Conservation (phyloP, 2,797 vertebrate species). For the Microctenopoma lineatum region DNA sequence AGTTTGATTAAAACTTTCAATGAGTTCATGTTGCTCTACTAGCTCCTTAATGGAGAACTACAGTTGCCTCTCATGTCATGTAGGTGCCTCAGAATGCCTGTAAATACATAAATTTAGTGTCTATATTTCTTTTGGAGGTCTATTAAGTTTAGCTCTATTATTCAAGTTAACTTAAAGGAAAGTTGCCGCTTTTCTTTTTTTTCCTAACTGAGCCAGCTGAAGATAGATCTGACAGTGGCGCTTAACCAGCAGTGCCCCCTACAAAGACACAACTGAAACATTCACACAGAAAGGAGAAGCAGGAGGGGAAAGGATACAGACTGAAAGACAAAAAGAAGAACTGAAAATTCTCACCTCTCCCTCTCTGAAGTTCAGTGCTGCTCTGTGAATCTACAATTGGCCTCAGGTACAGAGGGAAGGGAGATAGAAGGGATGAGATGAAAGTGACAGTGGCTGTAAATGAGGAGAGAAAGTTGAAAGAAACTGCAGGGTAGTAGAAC, state of each 20-base stretch:
- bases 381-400: constrained; percentile 18
- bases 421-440: constrained; percentile 3
- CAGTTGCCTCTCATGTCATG: fast-evolving
- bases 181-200: too few relatives aligned
- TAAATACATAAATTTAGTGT: too few relatives aligned
- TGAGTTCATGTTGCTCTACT: too few relatives aligned
- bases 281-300: background rate
- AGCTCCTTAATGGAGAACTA: too few relatives aligned
- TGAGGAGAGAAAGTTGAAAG: constrained; percentile 2
- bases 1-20: too few relatives aligned
- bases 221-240: background rate
- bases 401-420: constrained; percentile 12
- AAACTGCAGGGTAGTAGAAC: background rate
- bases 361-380: constrained; percentile 26
- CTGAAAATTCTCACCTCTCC: constrained; percentile 13
- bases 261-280: constrained; percentile 3
- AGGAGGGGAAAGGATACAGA: background rate
- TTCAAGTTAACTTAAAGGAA: too few relatives aligned
- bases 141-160: too few relatives aligned
- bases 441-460: constrained; percentile 23
- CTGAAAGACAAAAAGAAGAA: background rate
- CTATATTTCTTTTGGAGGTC: too few relatives aligned
- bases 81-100: too few relatives aligned
- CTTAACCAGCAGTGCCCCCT: background rate
- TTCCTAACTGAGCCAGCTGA: too few relatives aligned